These are phyloP conservation scores for Digitonthophagus gazella DNA, from an alignment of 2,888 invertebrate species.

Conservation along the genomic window DNA sequence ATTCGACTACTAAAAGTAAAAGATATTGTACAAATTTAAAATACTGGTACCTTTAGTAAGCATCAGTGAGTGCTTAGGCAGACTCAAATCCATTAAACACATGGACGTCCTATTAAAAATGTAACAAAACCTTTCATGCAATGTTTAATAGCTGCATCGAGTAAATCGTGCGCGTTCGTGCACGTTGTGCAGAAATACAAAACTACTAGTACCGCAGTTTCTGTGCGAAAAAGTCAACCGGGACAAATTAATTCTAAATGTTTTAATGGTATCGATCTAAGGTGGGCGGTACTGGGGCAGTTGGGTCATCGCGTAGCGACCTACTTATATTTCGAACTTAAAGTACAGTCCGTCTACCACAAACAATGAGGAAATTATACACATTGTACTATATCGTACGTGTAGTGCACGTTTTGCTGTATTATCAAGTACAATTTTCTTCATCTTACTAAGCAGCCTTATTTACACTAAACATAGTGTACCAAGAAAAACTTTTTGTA, in stretches of 20 bases:
- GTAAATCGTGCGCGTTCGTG: neutral
- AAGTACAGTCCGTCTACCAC: neutral
- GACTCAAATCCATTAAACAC: no score
- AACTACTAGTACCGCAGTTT: neutral
- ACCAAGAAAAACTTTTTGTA: no score
- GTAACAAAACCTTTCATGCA: neutral
- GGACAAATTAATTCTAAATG: slow-evolving; percentile 16
- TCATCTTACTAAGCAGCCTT: no score
- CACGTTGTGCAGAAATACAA: neutral
- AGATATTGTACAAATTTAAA: no score
- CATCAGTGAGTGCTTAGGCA: no score
- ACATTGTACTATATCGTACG: neutral
- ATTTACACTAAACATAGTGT: no score
- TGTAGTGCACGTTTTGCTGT: neutral
- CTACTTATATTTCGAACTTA: neutral
- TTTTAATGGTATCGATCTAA: slow-evolving; percentile 22
- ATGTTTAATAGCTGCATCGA: neutral
- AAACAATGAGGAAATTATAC: neutral
- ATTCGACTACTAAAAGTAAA: no score
- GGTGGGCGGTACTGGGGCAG: slow-evolving; percentile 4
- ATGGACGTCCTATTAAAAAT: no score
- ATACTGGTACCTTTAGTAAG: no score
- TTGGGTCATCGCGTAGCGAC: slow-evolving; percentile 8
- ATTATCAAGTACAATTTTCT: no score
- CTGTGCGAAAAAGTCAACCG: slow-evolving; percentile 2